Evolutionary conservation across 2,888 invertebrate species (phyloP).

Genomic region (Hirtodrosophila duncani): DNA sequence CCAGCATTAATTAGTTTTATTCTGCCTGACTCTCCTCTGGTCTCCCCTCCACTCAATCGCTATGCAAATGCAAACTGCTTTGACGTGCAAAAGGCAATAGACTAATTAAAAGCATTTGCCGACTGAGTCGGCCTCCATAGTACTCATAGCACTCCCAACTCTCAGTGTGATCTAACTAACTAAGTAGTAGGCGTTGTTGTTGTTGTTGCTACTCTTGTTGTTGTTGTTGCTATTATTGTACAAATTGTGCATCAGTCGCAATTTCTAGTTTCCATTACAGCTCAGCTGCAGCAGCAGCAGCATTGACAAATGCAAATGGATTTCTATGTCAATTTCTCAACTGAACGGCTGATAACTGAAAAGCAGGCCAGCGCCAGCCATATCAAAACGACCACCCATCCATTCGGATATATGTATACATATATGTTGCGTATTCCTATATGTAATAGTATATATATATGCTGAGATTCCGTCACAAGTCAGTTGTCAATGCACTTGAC

Average conservation of each 20-base stretch:
- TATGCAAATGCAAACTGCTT: slow-evolving; percentile 50
- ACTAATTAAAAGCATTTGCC: slow-evolving; percentile 62
- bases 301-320: slow-evolving; percentile 40
- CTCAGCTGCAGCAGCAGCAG: slow-evolving; percentile 8
- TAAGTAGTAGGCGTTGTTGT: slow-evolving; percentile 37
- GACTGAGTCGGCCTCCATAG: slow-evolving; percentile 43
- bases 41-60: slow-evolving; percentile 8
- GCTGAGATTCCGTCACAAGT: slow-evolving; percentile 22
- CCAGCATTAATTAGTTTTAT: slow-evolving; percentile 1
- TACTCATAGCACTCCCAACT: slow-evolving; percentile 12
- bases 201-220: not conserved
- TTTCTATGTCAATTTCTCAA: slow-evolving; percentile 56
- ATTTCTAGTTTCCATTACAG: slow-evolving; percentile 13
- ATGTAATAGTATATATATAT: not conserved
- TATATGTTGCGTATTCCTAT: no score
- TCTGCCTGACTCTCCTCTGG: slow-evolving; percentile 1
- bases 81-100: slow-evolving; percentile 49
- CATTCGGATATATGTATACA: no score
- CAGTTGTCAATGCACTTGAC: slow-evolving; percentile 61
- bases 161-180: slow-evolving; percentile 1
- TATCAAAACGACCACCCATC: no score
- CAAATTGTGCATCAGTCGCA: slow-evolving; percentile 21
- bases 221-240: slow-evolving; percentile 24
- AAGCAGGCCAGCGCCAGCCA: not conserved
- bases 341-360: slow-evolving; percentile 18